Evolutionary conservation across 1,140 invertebrate species (phyloP), one percentile per base, ranked within the genome.

Genomic region (Musca domestica): DNA sequence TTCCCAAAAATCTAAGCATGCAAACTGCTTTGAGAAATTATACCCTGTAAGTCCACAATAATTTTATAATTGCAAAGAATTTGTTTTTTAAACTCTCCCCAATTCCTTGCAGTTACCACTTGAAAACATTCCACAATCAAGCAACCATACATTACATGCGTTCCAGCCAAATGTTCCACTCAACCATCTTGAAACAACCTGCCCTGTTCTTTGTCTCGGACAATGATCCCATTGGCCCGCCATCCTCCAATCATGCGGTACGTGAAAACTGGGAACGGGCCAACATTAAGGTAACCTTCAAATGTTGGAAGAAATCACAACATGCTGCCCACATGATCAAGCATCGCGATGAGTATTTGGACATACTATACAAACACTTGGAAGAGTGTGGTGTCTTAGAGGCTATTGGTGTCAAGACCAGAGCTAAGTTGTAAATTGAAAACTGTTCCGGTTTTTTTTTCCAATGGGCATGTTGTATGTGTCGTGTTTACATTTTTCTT

Each of bases 281-380:
- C 49, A 73, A 81, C 20, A 77, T 83, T 17, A 84, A 93, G 87
- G 90, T 91, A 3, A 88, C 88, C 7, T 87, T 88, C 76, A 93
- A 94, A 74, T 90, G 90, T 80, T 96, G 91, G 87, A 88, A 92
- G 41, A 86, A 90, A 64, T 94, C 94, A 0, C 88, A 89, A 3
- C 95, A 96, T 81, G 94, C 95, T 19, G 88, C 88, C 61, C 94
- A 95, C 78, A 91, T 88, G 72, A 86, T 84, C 2, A 87, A 88
- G 67, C 88, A 96, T 82, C 88, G 87, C n/a, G 88, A 93, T 68
- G 93, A 95, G 78, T 96, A 96, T 82, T 79, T 90, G 10, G 83
- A 85, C 17, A 86, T 89, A 25, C 75, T 95, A 3, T 87, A 88
- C 70, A 82, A 84, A 20, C 94, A 95, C 74, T 81, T 95, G 46